Evolutionary conservation across 1,140 invertebrate species (phyloP).

Genomic region (Maniola jurtina): DNA sequence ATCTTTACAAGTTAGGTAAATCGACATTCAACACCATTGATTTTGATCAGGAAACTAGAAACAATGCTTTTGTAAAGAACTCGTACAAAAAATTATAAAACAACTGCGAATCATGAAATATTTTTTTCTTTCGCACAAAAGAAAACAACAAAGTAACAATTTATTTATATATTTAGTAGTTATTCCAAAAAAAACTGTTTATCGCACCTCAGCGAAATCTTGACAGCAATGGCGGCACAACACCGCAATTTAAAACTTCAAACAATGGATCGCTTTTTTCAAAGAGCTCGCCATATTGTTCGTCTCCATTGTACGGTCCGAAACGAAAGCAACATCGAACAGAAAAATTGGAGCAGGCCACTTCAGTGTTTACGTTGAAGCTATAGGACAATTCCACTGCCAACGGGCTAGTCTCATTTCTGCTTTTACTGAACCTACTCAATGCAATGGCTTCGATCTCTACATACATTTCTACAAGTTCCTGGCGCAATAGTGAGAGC

Average conservation of each 20-base stretch:
- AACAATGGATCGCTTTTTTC: conserved; percentile 24
- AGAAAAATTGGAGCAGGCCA: conserved; percentile 5
- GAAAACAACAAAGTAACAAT: neutral
- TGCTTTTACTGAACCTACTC: no score
- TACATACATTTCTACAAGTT: no score
- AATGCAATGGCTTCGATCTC: no score
- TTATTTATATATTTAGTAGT: neutral
- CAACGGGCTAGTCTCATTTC: no score
- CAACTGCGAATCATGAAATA: no score
- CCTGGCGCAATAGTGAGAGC: no score
- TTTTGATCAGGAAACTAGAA: no score
- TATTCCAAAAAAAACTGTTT: neutral
- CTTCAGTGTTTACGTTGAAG: conserved; percentile 5
- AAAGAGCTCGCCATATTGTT: conserved; percentile 25
- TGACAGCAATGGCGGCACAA: conserved; percentile 17
- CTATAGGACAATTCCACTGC: conserved; percentile 3
- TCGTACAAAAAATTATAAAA: no score
- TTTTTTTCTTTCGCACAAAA: no score
- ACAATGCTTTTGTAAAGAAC: no score
- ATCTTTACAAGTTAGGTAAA: no score
- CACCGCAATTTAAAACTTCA: conserved; percentile 28
- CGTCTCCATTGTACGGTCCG: neutral
- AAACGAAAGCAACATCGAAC: neutral
- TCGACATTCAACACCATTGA: no score
- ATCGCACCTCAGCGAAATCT: conserved; percentile 18